Evolutionary conservation across 2,797 vertebrate genomes (phyloP).

Genomic region (Silurus aristotelis): DNA sequence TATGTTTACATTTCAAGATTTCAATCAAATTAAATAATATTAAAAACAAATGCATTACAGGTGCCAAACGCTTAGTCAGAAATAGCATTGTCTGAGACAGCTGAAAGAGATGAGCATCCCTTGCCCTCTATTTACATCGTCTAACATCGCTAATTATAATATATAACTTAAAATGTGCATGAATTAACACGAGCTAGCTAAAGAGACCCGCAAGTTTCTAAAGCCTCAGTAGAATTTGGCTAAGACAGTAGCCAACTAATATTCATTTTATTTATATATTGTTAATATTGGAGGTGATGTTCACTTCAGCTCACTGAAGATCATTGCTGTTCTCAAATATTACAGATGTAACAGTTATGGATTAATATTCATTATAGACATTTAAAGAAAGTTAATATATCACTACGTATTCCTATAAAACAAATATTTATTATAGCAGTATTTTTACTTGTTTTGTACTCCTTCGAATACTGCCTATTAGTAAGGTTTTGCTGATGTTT

Average conservation of each 20-base stretch:
- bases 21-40: neutral
- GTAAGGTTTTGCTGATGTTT: constrained; percentile 20
- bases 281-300: neutral
- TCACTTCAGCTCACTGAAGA: neutral
- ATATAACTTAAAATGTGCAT: neutral
- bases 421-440: too few species aligned
- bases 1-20: neutral
- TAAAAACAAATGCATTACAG: neutral
- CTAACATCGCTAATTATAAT: neutral
- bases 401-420: too few species aligned
- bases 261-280: neutral
- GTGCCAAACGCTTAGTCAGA: neutral
- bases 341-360: neutral
- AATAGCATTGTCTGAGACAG: neutral
- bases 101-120: neutral
- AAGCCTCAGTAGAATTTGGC: neutral
- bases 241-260: neutral
- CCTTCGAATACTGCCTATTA: neutral
- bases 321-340: neutral
- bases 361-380: neutral
- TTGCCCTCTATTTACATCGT: neutral
- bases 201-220: neutral
- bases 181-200: neutral
- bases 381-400: too few species aligned
- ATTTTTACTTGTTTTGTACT: neutral